A percentile compares a stretch with the other conserved stretches of the same genome.
These are phyloP conservation scores for Blastomussa wellsi DNA, from an alignment of 92 coral and sea anemone species.

Conservation along the genomic window DNA sequence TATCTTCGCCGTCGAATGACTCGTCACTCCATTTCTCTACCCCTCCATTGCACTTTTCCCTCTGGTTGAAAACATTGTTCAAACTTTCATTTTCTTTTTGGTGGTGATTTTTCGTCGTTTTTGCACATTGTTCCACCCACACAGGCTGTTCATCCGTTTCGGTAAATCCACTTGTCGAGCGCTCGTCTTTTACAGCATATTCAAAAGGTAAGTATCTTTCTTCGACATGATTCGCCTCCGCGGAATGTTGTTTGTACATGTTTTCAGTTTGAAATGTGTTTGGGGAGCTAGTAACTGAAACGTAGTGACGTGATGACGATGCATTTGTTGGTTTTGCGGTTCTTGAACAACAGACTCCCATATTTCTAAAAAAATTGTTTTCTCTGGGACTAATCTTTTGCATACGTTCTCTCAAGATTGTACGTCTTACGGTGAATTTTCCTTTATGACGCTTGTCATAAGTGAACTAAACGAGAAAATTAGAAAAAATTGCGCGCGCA, in stretches of 20 bases:
- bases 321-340: background rate
- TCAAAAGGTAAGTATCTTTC: background rate
- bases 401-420: background rate
- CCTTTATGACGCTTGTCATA: slow-evolving; percentile 22
- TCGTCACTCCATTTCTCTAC: background rate
- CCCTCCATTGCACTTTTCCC: background rate
- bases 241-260: background rate
- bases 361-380: slow-evolving; percentile 3
- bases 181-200: background rate
- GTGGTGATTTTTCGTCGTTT: background rate
- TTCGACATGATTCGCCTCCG: background rate
- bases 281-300: background rate
- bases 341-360: slow-evolving; percentile 15
- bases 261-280: background rate
- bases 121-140: background rate
- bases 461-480: slow-evolving; percentile 2
- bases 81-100: background rate
- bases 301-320: background rate
- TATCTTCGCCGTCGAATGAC: background rate
- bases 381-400: background rate
- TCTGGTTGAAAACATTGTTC: background rate
- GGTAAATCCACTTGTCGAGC: background rate
- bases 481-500: background rate
- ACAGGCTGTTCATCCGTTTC: background rate
- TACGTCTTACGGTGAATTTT: background rate